phyloP scores from a whole-genome alignment of 2,888 invertebrate genomes.

The Oeneis ivallda region DNA sequence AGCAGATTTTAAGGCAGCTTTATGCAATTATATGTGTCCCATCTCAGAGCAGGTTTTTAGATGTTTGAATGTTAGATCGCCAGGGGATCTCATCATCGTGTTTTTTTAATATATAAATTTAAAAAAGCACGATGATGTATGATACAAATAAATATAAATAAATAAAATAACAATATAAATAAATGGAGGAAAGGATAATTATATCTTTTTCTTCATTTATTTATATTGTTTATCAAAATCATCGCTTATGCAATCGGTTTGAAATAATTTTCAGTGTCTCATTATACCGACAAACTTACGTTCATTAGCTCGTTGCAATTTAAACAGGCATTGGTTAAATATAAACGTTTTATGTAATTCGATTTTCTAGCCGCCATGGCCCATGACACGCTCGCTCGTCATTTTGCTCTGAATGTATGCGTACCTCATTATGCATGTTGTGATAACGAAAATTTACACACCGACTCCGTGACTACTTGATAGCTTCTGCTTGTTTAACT shows the following conservation, averaged over 20 bases:
- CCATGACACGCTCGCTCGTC: slow-evolving; percentile 41
- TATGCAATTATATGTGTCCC: too few relatives aligned
- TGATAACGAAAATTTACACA: slow-evolving; percentile 53
- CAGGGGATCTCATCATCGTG: too few relatives aligned
- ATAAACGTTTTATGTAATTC: slow-evolving; percentile 12
- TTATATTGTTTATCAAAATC: neutral
- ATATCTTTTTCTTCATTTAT: too few relatives aligned
- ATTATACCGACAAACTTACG: slow-evolving; percentile 8
- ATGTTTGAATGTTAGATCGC: too few relatives aligned
- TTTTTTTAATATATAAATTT: too few relatives aligned
- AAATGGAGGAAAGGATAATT: too few relatives aligned
- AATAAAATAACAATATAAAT: too few relatives aligned
- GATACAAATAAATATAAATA: too few relatives aligned
- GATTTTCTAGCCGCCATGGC: slow-evolving; percentile 12
- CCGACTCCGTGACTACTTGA: slow-evolving; percentile 10
- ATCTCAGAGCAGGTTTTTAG: too few relatives aligned
- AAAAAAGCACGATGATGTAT: too few relatives aligned
- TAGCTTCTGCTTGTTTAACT: slow-evolving; percentile 2
- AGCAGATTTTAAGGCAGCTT: too few relatives aligned
- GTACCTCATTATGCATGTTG: slow-evolving; percentile 49
- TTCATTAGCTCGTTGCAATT: slow-evolving; percentile 15
- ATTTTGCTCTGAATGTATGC: slow-evolving; percentile 52
- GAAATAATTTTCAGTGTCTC: neutral
- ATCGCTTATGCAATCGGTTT: neutral
- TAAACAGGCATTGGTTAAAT: slow-evolving; percentile 14